phyloP scores from a whole-genome alignment of 2,797 vertebrate species.

The Syngnathus rostellatus region DNA sequence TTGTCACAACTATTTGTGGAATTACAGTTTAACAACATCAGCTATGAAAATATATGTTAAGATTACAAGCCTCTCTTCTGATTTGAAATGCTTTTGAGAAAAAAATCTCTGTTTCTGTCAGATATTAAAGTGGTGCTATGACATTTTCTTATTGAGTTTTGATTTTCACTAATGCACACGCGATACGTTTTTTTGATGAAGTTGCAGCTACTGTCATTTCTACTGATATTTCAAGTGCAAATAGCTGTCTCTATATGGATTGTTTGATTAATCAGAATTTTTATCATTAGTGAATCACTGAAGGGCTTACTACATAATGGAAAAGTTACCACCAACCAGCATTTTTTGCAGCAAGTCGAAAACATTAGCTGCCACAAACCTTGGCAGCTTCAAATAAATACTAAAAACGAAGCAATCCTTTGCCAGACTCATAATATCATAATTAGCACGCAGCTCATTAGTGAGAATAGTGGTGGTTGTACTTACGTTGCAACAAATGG shows the following conservation, averaged over 20 bases:
- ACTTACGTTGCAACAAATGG: background rate
- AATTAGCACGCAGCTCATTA: background rate
- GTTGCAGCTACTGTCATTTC: background rate
- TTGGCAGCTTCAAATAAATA: constrained; percentile 2
- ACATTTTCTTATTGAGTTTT: background rate
- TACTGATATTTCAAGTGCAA: background rate
- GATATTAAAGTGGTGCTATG: background rate
- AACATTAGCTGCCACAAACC: background rate
- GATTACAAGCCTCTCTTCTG: background rate
- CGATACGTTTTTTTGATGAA: background rate
- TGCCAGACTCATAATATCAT: background rate
- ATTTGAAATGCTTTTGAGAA: background rate
- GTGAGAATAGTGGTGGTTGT: background rate
- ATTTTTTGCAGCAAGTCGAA: background rate
- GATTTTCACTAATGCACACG: background rate
- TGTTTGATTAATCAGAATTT: background rate
- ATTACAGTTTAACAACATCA: background rate
- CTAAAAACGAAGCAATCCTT: background rate
- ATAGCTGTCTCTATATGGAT: background rate
- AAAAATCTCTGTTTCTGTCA: background rate
- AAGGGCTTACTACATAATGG: background rate
- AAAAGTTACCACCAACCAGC: background rate
- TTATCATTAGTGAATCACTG: background rate
- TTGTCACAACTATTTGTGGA: background rate
- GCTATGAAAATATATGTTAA: no score